Evolutionary conservation across 2,888 invertebrate genomes (phyloP), one percentile per base, ranked within the genome.

Genomic region (Amiota communis): DNA sequence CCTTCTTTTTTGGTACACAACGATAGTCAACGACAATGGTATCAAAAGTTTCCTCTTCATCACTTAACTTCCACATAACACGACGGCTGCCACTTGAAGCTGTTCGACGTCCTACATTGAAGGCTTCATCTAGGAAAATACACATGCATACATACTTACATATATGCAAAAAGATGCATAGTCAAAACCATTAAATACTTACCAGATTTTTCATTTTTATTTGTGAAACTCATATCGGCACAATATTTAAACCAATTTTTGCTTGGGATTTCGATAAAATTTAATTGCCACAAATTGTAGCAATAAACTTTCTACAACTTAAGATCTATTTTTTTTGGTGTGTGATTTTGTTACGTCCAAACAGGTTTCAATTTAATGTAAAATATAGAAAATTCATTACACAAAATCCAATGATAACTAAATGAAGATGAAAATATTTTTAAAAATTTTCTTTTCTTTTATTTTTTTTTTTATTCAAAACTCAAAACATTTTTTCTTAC

Each of bases 21-120:
- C 74, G 70, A 47, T 83, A 85, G 63, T 75, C 83, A 6, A 36
- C 36, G 15, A 85, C 84, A 47, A 82, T 61, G 8, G 82, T 80
- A 36, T 84, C 76, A 12, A 73, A 83, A 17, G 78, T 77, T 70
- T 83, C 83, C 71, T 79, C 83, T 2, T 81, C 84, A 6, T 70
- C 74, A 49, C 15, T 51, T 2, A 74, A 73, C 36, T 79, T 79
- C 83, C 85, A 83, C 78, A 82, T 77, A 17, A 80, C 80, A 12
- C 79, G 76, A 3, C 80, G 85, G 59, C 79, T 82, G 72, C 76
- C 73, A 70, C 76, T 75, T 17, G 82, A 81, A 12, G 70, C 73
- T 48, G 80, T 75, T 8, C 74, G 64, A 1, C 13, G 48, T 2
- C 12, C 65, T 9, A 13, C 65, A 12, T 65, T 73, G 72, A 76